Conservation (phyloP, 2,797 vertebrate species). For the Siniperca undulata region DNA sequence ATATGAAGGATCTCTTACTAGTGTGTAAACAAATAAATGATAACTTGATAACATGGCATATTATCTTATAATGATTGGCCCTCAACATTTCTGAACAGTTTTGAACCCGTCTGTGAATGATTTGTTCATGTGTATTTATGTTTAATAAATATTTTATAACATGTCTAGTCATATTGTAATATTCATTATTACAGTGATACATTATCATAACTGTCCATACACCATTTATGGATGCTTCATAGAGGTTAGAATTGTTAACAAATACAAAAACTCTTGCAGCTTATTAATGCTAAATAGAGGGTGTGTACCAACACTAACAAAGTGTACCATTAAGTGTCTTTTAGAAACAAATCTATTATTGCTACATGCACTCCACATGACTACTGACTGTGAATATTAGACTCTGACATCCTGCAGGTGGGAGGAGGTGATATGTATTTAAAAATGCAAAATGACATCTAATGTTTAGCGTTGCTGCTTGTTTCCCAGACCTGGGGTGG, state of each 20-base stretch:
- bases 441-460: conserved; percentile 88
- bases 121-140: neutral
- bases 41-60: neutral
- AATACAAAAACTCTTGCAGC: neutral
- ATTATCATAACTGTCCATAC: neutral
- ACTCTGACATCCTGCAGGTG: conserved; percentile 82
- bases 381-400: conserved; percentile 73
- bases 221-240: neutral
- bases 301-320: neutral
- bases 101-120: neutral
- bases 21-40: neutral
- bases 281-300: neutral
- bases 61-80: neutral
- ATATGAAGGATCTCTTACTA: neutral
- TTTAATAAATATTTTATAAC: neutral
- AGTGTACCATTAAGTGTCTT: conserved; percentile 43
- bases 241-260: neutral
- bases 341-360: conserved; percentile 73
- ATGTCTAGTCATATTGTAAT: neutral
- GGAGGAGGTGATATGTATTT: conserved; percentile 81
- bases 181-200: neutral
- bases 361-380: conserved; percentile 58
- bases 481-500: conserved; percentile 79
- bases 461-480: conserved; percentile 81
- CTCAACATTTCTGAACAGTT: neutral